Percentiles rank a stretch among this genome's conserved stretches.
Evolutionary conservation across 2,888 invertebrate genomes (phyloP).

Genomic region (Drosophila cyrtoloma): DNA sequence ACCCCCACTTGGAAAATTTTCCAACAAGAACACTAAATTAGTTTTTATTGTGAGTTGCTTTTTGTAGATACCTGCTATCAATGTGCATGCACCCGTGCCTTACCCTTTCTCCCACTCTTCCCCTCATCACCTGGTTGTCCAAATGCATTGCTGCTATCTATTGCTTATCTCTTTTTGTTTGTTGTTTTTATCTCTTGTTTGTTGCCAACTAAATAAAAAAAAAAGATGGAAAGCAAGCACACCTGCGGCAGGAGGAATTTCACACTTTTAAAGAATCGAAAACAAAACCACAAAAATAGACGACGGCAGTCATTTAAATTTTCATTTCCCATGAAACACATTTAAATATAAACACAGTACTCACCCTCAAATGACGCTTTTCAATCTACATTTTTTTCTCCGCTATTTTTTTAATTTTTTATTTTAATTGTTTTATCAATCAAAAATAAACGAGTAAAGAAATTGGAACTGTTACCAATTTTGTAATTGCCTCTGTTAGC

Average conservation of each 20-base stretch:
- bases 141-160: constrained; percentile 9
- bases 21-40: constrained; percentile 38
- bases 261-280: constrained; percentile 63
- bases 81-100: constrained; percentile 17
- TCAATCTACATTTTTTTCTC: neutral
- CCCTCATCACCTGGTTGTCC: neutral
- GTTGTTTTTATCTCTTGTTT: constrained; percentile 57
- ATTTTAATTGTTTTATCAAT: no score
- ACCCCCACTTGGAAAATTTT: constrained; percentile 48
- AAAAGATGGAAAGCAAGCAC: constrained; percentile 44
- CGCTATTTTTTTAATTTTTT: no score
- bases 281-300: constrained; percentile 58
- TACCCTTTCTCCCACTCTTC: neutral
- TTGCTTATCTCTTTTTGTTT: constrained; percentile 51
- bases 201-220: constrained; percentile 42
- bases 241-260: constrained; percentile 77
- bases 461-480: neutral
- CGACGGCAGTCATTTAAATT: constrained; percentile 50
- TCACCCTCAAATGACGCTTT: neutral
- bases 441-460: neutral
- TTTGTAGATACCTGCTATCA: constrained; percentile 46
- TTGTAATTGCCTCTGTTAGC: neutral
- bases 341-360: constrained; percentile 32
- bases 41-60: constrained; percentile 35
- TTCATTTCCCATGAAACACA: constrained; percentile 54